A percentile compares a stretch with the other conserved stretches of the same genome.
Evolutionary conservation across 1,140 invertebrate genomes (phyloP).

Genomic region (Ylistrum balloti): DNA sequence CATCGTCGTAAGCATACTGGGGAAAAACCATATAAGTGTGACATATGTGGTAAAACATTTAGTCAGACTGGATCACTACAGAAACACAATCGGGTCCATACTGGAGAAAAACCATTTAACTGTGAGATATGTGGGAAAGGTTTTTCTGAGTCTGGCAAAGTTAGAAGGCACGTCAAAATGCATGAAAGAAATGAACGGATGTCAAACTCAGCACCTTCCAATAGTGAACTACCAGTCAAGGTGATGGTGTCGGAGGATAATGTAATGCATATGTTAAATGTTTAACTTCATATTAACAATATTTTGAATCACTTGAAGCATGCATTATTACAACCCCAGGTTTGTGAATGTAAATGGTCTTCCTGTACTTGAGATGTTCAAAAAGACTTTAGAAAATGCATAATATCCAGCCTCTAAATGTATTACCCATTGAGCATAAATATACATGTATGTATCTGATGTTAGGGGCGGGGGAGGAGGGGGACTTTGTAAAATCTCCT

Average conservation of each 20-base stretch:
- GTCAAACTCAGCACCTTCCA: background rate
- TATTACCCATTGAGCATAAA: too few relatives aligned
- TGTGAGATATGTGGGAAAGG: slow-evolving; percentile 93
- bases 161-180: slow-evolving; percentile 98
- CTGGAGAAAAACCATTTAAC: slow-evolving; percentile 90
- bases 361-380: too few relatives aligned
- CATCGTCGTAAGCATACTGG: background rate
- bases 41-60: background rate
- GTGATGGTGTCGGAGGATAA: background rate
- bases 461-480: too few relatives aligned
- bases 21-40: background rate
- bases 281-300: too few relatives aligned
- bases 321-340: too few relatives aligned
- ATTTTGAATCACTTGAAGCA: too few relatives aligned
- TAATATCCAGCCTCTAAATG: too few relatives aligned
- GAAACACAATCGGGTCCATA: slow-evolving; percentile 84
- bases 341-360: too few relatives aligned
- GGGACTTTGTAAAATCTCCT: too few relatives aligned
- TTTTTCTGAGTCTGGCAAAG: slow-evolving; percentile 94
- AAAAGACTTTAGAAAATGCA: too few relatives aligned
- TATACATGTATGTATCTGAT: too few relatives aligned
- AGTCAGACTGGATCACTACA: background rate
- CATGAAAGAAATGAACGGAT: slow-evolving; percentile 83
- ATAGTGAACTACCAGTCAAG: background rate
- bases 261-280: background rate